phyloP scores from a whole-genome alignment of 2,888 invertebrate genomes.

The Erannis defoliaria region DNA sequence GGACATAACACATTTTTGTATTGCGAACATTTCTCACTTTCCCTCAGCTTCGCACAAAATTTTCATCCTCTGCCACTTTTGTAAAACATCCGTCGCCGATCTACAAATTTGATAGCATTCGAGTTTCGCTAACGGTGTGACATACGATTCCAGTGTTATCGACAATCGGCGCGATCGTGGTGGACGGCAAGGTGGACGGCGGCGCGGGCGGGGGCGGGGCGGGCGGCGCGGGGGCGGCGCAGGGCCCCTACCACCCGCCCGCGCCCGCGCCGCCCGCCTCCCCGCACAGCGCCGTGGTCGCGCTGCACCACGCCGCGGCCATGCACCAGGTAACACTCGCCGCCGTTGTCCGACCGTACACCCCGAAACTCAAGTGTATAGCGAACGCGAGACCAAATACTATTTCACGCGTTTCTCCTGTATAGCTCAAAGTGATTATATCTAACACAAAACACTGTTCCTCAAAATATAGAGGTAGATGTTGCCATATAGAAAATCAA shows the following conservation, averaged over 20 bases:
- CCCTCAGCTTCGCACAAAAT: no score
- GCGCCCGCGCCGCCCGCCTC: conserved; percentile 35
- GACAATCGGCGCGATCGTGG: conserved; percentile 92
- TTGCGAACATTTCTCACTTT: no score
- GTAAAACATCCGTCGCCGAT: no score
- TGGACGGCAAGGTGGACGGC: conserved; percentile 92
- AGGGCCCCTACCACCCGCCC: conserved; percentile 70
- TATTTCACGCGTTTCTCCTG: no score
- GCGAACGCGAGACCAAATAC: neutral
- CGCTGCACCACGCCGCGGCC: conserved; percentile 77
- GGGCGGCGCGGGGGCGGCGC: conserved; percentile 51
- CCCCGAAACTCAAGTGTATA: neutral
- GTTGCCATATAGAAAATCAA: no score
- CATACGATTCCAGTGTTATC: conserved; percentile 87
- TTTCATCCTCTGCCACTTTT: no score
- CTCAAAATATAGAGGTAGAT: no score
- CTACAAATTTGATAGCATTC: neutral
- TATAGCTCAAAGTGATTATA: no score
- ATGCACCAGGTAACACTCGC: conserved; percentile 73
- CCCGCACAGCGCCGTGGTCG: conserved; percentile 70
- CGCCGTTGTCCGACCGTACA: neutral
- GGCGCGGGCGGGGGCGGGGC: conserved; percentile 39
- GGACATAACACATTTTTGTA: no score
- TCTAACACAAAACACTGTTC: no score
- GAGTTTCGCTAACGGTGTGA: neutral